Percentiles rank a stretch among this genome's conserved stretches.
These are phyloP conservation scores for Nowickia ferox DNA, from an alignment of 2,888 invertebrate genomes.

Conservation along the genomic window DNA sequence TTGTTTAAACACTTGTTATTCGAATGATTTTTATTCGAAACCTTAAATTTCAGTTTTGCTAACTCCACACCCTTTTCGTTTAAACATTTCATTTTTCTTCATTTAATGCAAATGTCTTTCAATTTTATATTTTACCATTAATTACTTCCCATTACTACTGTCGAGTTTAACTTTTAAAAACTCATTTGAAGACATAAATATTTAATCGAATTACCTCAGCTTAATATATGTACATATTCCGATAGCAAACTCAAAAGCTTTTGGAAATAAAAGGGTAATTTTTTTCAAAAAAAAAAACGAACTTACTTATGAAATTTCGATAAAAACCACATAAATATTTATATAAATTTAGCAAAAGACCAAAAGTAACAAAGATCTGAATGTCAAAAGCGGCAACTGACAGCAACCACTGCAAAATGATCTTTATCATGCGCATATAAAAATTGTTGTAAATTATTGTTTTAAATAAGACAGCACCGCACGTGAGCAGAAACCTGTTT, in stretches of 20 bases:
- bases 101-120: not conserved
- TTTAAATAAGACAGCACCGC: constrained; percentile 66
- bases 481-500: constrained; percentile 73
- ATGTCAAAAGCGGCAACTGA: not conserved
- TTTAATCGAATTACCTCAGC: not conserved
- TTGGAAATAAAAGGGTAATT: not conserved
- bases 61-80: not conserved
- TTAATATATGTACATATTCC: not conserved
- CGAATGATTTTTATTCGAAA: too few relatives aligned
- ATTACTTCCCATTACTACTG: not conserved
- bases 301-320: not conserved
- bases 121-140: not conserved
- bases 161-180: not conserved
- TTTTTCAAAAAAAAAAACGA: not conserved
- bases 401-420: constrained; percentile 7
- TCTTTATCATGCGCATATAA: not conserved
- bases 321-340: constrained; percentile 28
- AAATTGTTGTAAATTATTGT: constrained; percentile 30
- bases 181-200: not conserved
- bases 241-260: not conserved
- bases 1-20: too few relatives aligned
- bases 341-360: constrained; percentile 9
- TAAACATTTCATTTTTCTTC: not conserved
- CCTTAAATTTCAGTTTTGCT: too few relatives aligned
- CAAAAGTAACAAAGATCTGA: constrained; percentile 2